Base-by-base conservation (phyloP, 1,140 invertebrate genomes). In the Aphis gossypii region DNA sequence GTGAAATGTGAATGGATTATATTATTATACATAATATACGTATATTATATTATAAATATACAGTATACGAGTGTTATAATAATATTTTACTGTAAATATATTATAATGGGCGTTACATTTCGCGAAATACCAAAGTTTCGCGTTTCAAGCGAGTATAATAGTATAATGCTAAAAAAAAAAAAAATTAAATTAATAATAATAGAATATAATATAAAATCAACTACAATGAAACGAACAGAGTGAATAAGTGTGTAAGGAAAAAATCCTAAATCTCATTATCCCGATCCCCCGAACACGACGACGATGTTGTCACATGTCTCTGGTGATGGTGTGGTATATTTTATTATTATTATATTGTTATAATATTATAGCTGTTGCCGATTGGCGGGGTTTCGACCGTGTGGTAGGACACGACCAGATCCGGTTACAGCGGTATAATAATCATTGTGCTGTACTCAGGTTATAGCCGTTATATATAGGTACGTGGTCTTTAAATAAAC, bases 51-150 rank as follows among this genome's bases (percentile, higher is more conserved):
- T 41, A 84, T 38, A 46, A 18, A 23, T 46, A 41, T 46, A 46
- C 23, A 76, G n/a, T 76, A 20, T 76, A 68, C 5, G 30, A n/a
- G 14, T n/a, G 60, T 76, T n/a, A 76, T 23, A 83, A 82, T 38
- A 83, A 84, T 84, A 25, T 5, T 84, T 30, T 44, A 25, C 23
- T 11, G 38, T 84, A 41, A 41, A 83, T 38, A 35, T 83, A 84
- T 41, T 84, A 84, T 84, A 84, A 84, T n/a, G 44, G 60, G 68
- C 90, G 60, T 92, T 48, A 38, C 44, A 38, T 92, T 92, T 84
- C 76, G 91, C 46, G 76, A 84, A 90, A 92, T 51, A 92, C 91
- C 46, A 82, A 82, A 84, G 91, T 92, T 92, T 92, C 91, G 82
- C 48, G 35, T 92, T 92, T 54, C 91, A 92, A 20, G 9, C 46